A percentile compares a stretch with the other conserved stretches of the same genome.
Conservation (phyloP, 2,113 vertebrate species). For the Grantiella picta region DNA sequence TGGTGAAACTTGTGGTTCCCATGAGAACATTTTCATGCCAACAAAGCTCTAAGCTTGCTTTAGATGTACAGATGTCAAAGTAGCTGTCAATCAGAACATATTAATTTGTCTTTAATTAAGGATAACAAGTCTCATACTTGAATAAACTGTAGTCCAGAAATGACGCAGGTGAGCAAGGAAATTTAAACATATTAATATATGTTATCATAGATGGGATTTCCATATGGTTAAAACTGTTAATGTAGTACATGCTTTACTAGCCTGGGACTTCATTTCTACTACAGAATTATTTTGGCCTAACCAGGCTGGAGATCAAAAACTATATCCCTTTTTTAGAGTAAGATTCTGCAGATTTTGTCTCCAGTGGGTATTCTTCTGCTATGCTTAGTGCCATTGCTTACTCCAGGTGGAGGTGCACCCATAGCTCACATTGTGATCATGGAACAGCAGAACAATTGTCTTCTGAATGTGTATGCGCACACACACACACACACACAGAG, state of each 20-base stretch:
- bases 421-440: neutral
- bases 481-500: rapidly evolving
- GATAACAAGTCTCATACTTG: neutral
- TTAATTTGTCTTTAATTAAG: neutral
- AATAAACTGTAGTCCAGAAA: neutral
- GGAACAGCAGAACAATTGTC: neutral
- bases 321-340: neutral
- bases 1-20: rapidly evolving
- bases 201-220: neutral
- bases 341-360: neutral
- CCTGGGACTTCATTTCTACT: neutral
- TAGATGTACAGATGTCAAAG: neutral
- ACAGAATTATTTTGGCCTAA: neutral
- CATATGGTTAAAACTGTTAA: neutral
- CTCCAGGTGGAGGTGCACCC: neutral
- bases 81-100: neutral
- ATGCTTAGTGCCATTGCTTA: neutral
- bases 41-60: neutral
- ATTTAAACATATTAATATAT: neutral
- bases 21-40: neutral
- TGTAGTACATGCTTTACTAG: neutral
- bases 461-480: neutral
- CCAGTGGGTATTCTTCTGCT: neutral
- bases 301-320: neutral
- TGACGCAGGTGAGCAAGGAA: neutral